Evolutionary conservation across 2,888 invertebrate species (phyloP), one percentile per base, ranked within the genome.

Genomic region (Aphidius colemani): DNA sequence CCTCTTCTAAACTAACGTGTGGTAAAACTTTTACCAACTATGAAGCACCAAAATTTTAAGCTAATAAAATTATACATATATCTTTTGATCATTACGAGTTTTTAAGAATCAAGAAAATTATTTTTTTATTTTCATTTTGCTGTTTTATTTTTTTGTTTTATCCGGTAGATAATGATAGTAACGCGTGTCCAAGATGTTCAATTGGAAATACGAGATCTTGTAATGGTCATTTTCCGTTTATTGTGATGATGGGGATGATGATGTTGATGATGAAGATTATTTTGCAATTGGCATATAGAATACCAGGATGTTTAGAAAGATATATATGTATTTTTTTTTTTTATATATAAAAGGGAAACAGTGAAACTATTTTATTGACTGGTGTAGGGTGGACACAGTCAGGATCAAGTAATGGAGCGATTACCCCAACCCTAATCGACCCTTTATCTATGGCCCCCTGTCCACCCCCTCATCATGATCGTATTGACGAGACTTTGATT

Each of bases 401-500:
- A 69, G 73, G 75, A 71, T 72, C 78, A 76, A 46, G 81, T 82
- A 82, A 82, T 82, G 80, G 81, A 79, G 75, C 81, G 81, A 82
- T 82, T 82, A 81, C 78, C 78, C 80, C 77, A 74, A 7, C 77
- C 78, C 75, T 30, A 30, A 30, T 30, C 30, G 30, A 30, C 30
- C 30, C 30, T 30, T 30, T 30, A 30, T 30, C 30, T 74, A 64
- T 61, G 50, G 48, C 66, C 76, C 39, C 40, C n/a, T 39, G 18
- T 13, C 9, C 9, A 53, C 53, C 43, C 55, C n/a, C 8, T 8
- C 30, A 30, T 30, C 30, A 39, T 45, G 79, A 80, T 81, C 79
- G 77, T 71, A 81, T 80, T 82, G 81, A 82, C 80, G 81, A 82
- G 82, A 81, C 80, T 82, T 82, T 82, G 81, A 82, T 81, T 81